Conservation (phyloP, 1,140 invertebrate genomes). For the Bombus impatiens region DNA sequence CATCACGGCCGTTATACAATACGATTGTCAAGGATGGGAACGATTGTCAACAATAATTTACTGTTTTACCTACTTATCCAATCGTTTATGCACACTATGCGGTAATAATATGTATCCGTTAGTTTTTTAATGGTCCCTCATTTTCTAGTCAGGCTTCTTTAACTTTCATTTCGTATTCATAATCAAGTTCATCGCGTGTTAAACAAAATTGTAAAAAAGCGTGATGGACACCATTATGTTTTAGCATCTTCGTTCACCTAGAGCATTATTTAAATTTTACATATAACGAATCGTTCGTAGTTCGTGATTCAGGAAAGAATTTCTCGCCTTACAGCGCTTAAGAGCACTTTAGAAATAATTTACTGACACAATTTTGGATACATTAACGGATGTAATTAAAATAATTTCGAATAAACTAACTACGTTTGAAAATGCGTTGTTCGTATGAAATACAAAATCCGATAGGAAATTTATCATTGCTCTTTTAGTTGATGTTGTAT, state of each 20-base stretch:
- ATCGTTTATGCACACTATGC: background rate
- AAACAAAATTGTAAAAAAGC: background rate
- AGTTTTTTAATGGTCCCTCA: constrained; percentile 1
- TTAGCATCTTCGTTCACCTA: background rate
- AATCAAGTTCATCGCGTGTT: background rate
- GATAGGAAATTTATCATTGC: too few relatives aligned
- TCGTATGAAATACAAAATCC: too few relatives aligned
- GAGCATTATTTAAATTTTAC: background rate
- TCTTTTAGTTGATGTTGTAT: too few relatives aligned
- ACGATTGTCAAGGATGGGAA: constrained; percentile 11
- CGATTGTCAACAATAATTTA: background rate
- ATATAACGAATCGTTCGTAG: background rate
- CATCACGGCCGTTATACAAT: constrained; percentile 9
- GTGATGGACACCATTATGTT: background rate
- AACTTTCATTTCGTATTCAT: background rate
- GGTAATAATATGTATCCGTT: constrained; percentile 6
- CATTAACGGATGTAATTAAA: too few relatives aligned
- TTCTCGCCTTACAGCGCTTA: background rate
- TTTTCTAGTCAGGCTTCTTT: background rate
- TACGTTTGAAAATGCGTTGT: too few relatives aligned
- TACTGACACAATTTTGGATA: background rate
- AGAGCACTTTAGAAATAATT: background rate
- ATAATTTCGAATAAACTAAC: too few relatives aligned
- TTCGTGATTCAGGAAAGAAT: background rate
- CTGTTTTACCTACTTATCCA: constrained; percentile 1